Evolutionary conservation across 2,888 invertebrate species (phyloP), one percentile per base, ranked within the genome.

Genomic region (Dexiosoma caninum): DNA sequence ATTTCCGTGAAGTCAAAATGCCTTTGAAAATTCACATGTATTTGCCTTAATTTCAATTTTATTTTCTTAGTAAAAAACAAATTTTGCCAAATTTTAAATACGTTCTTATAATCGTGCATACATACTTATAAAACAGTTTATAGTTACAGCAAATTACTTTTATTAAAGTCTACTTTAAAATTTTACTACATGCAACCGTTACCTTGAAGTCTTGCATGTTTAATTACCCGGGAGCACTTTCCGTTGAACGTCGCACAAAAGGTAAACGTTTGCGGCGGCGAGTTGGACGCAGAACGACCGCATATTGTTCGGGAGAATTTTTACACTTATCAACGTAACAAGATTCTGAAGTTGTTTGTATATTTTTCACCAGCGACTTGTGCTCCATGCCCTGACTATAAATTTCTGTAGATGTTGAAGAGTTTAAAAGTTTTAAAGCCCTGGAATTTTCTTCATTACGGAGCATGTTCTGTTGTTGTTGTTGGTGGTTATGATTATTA

Each of bases 211-310:
- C 30, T 27, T 53, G 14, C 55, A 27, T 12, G 32, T 82, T n/a
- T n/a, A n/a, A n/a, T n/a, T 86, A 85, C 19, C 83, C 85, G 8
- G 86, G 86, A 23, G 85, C 86, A 82, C 86, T 86, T 66, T 84
- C 84, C 7, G 83, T 80, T 10, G 84, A 83, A 2, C 83, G 83
- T 9, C 85, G 76, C 12, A 77, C 59, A 53, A 83, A 83, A 1
- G 69, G 77, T 67, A 83, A 37, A 14, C 82, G 82, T 79, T 83
- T 80, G 8, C 83, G 83, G 51, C 72, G 53, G 10, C 83, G 69
- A 10, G 72, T 64, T 67, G 80, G 80, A 21, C 81, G 70, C 14
- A 72, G 19, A 42, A 57, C 49, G 37, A 67, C 35, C 21, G 32
- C 35, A 12, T 19, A 12, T 69, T 77, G 59, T 40, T 78, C 72